Evolutionary conservation across 2,113 vertebrate genomes (phyloP), one percentile per base, ranked within the genome.

Genomic region (Conger conger): DNA sequence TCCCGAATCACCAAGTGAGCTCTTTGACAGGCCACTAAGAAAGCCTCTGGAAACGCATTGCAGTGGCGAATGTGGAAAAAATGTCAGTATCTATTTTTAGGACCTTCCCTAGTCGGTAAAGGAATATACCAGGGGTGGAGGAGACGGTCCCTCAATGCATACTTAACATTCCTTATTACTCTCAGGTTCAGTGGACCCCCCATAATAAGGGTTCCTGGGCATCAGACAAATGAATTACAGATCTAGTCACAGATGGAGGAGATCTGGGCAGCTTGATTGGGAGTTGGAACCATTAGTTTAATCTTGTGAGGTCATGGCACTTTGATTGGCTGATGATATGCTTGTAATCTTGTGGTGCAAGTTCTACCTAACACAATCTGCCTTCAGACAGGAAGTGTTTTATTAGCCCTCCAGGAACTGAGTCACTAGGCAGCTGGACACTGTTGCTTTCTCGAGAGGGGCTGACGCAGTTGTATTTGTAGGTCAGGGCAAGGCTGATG

Each of bases 191-290:
- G 15, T 78, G 33, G 36, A 30, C 18, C 11, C 45, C 45, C 45
- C 11, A 13, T 50, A 50, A 50, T 50, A 35, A 78, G 36, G 76
- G 30, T 78, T 13, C 30, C 76, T 17, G 20, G 76, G 27, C 68
- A 45, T 45, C 50, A 45, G 63, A 86, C 68, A 80, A 81, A 81
- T 84, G 84, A 88, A 86, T 87, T n/a, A 85, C 85, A 88, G 85
- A 86, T 88, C 86, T 87, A 85, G 88, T 53, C 85, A 89, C 88
- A 90, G 90, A 88, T 87, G 86, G 85, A 83, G 57, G 27, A 20
- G 5, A 40, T 81, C 84, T 83, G 82, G 86, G 77, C 87, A 87
- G 86, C 86, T 91, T 86, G 88, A 82, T 83, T 87, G 87, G 85
- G 88, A 87, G 81, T 50, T 54, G 82, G 87, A 82, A 73, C 37